Evolutionary conservation across 2,113 vertebrate genomes (phyloP).

Genomic region (Petrocephalus microphthalmus): DNA sequence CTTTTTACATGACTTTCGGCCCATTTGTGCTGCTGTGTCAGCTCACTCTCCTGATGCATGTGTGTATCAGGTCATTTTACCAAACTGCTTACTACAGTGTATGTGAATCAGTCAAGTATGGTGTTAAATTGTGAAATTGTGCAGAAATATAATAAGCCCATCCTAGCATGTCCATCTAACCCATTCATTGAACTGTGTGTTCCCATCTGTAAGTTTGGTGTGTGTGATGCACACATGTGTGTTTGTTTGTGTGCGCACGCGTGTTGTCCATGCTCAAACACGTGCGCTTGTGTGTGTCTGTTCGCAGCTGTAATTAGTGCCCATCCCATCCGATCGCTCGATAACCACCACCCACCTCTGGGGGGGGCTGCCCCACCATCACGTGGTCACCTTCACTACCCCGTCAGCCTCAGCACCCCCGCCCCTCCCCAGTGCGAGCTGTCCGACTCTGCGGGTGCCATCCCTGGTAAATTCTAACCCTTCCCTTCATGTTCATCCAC

Average conservation of each 20-base stretch:
- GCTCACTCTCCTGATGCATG: too few species aligned
- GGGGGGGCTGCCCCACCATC: conserved; percentile 86
- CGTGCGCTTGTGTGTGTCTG: conserved; percentile 71
- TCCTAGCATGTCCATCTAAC: not conserved
- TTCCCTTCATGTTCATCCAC: not conserved
- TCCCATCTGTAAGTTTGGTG: not conserved
- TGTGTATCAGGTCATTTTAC: too few species aligned
- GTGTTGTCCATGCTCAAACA: not conserved
- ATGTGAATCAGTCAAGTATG: not conserved
- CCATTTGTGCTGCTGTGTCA: not conserved
- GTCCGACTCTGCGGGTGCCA: conserved; percentile 91
- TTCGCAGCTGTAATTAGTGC: conserved; percentile 98
- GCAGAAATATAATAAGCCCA: not conserved
- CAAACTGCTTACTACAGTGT: not conserved
- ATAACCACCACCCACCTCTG: conserved; percentile 94
- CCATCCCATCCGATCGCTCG: conserved; percentile 99
- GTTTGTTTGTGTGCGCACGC: conserved; percentile 39
- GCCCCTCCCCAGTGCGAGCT: conserved; percentile 86
- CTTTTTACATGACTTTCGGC: not conserved
- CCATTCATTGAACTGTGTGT: not conserved
- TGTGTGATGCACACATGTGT: not conserved
- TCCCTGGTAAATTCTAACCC: conserved; percentile 36
- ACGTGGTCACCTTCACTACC: conserved; percentile 84
- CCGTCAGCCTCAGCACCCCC: conserved; percentile 73
- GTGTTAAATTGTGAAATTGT: not conserved